Evolutionary conservation across 2,888 invertebrate genomes (phyloP).

Genomic region (Sycophila texana): DNA sequence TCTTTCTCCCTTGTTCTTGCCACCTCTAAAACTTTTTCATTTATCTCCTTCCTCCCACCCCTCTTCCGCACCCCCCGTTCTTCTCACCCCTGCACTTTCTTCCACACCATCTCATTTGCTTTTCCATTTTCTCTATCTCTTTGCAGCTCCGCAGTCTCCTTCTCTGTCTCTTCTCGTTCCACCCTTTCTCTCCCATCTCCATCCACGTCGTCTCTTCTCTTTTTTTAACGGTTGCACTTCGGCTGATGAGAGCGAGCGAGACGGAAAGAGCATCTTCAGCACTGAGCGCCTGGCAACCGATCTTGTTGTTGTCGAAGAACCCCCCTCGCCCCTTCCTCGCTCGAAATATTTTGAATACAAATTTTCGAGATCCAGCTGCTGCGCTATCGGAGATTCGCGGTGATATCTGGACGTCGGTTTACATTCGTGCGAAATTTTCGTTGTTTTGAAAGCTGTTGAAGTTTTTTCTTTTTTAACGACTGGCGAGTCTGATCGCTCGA

Average conservation of each 20-base stretch:
- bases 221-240: slow-evolving; percentile 23
- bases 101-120: slow-evolving; percentile 56
- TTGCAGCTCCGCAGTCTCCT: slow-evolving; percentile 31
- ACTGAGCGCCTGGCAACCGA: slow-evolving; percentile 35
- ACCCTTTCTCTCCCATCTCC: background rate
- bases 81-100: slow-evolving; percentile 35
- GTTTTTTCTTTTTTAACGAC: background rate
- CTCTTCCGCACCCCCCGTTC: background rate
- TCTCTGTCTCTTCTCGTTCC: slow-evolving; percentile 12
- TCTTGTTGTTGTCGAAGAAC: slow-evolving; percentile 7
- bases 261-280: slow-evolving; percentile 12
- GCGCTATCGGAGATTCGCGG: background rate
- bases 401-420: too few species aligned
- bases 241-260: slow-evolving; percentile 33
- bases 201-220: slow-evolving; percentile 2
- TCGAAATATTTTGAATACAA: slow-evolving; percentile 22
- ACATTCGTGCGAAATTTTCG: background rate
- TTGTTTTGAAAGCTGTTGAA: background rate
- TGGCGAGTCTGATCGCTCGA: background rate
- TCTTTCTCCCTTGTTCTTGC: slow-evolving; percentile 7
- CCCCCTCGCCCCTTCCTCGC: background rate
- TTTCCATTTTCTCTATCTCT: slow-evolving; percentile 56
- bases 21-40: slow-evolving; percentile 54
- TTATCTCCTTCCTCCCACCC: slow-evolving; percentile 36
- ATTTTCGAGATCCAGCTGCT: background rate